These are phyloP conservation scores for Dynastes hyllus DNA, from an alignment of 2,888 invertebrate genomes.

Conservation along the genomic window DNA sequence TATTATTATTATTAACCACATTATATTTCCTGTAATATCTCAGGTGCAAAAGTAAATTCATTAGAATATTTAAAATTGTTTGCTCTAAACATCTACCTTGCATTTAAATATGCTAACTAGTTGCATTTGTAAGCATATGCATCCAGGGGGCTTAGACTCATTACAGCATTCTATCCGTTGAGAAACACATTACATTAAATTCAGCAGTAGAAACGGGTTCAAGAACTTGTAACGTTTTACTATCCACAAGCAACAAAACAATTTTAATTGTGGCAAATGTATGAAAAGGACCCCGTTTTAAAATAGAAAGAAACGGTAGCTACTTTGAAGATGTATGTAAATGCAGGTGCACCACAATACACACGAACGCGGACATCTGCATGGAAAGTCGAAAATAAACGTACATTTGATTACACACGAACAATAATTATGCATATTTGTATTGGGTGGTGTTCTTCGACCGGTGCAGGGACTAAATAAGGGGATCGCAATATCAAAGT, in stretches of 20 bases:
- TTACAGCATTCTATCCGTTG: not conserved
- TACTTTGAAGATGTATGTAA: not conserved
- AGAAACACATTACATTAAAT: not conserved
- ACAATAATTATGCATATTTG: conserved; percentile 44
- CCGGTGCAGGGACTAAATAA: conserved; percentile 2
- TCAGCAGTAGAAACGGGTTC: not conserved
- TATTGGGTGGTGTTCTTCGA: conserved; percentile 8
- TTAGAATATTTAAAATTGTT: too few relatives aligned
- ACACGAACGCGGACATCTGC: not conserved
- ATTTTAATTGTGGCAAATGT: conserved; percentile 22
- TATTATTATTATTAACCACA: too few relatives aligned
- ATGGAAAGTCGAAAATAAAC: conserved; percentile 24
- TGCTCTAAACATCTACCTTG: not conserved
- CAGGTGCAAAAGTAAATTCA: too few relatives aligned
- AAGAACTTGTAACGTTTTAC: not conserved
- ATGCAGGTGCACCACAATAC: conserved; percentile 8
- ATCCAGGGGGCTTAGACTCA: not conserved
- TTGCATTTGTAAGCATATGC: conserved; percentile 8
- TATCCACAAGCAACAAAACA: not conserved
- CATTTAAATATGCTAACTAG: conserved; percentile 6
- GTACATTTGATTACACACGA: conserved; percentile 47
- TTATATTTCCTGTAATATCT: too few relatives aligned
- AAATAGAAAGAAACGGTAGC: conserved; percentile 1
- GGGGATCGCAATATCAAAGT: conserved; percentile 2
- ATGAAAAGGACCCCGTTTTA: not conserved